Percentiles rank a stretch among this genome's conserved stretches.
phyloP scores from a whole-genome alignment of 2,888 invertebrate genomes.

The Drosophila pseudotakahashii region DNA sequence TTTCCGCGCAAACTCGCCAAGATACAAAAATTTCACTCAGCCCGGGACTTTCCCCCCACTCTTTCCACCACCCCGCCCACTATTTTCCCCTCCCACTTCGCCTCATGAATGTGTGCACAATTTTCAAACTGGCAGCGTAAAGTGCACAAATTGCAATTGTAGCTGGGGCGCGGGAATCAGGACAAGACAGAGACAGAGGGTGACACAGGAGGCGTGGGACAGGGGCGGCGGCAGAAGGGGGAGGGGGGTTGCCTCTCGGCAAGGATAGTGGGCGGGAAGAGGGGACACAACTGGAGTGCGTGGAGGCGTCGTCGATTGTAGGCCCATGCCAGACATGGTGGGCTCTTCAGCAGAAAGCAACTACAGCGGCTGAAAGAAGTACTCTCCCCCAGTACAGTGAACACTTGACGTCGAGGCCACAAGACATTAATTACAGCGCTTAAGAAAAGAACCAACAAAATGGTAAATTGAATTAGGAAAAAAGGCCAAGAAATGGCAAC shows the following conservation, averaged over 20 bases:
- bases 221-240: slow-evolving; percentile 6
- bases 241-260: slow-evolving; percentile 2
- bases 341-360: slow-evolving; percentile 27
- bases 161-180: slow-evolving; percentile 66
- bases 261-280: slow-evolving; percentile 7
- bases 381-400: slow-evolving; percentile 37
- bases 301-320: slow-evolving; percentile 41
- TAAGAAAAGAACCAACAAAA: slow-evolving; percentile 30
- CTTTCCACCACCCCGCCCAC: slow-evolving; percentile 5
- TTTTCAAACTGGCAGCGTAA: slow-evolving; percentile 60
- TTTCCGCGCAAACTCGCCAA: slow-evolving; percentile 54
- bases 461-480: slow-evolving; percentile 16
- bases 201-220: slow-evolving; percentile 1
- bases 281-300: slow-evolving; percentile 17
- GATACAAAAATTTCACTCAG: slow-evolving; percentile 63
- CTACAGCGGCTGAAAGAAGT: slow-evolving; percentile 28
- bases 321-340: slow-evolving; percentile 32
- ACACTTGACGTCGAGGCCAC: slow-evolving; percentile 34
- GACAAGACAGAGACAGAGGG: slow-evolving; percentile 47
- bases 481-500: not conserved
- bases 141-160: slow-evolving; percentile 75
- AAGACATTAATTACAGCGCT: slow-evolving; percentile 36
- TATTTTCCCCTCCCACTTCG: slow-evolving; percentile 2
- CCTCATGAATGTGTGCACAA: slow-evolving; percentile 44
- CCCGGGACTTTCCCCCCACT: slow-evolving; percentile 18